phyloP scores from a whole-genome alignment of 2,888 invertebrate genomes.

The Nephrotoma guestfalica region DNA sequence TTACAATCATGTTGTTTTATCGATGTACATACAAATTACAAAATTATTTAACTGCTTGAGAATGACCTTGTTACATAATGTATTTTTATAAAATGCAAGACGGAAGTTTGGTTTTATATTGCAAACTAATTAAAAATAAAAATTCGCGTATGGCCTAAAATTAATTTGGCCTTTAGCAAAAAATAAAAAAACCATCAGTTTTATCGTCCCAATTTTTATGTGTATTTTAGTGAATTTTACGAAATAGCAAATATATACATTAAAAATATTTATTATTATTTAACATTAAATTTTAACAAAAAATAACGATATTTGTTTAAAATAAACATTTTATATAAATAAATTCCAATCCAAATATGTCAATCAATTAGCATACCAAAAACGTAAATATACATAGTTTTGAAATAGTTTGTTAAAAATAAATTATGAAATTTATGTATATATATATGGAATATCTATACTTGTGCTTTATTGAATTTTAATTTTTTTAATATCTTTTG shows the following conservation, averaged over 20 bases:
- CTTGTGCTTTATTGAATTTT: neutral
- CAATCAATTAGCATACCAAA: neutral
- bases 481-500: neutral
- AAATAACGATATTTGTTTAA: neutral
- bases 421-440: neutral
- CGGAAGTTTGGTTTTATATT: neutral
- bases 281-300: neutral
- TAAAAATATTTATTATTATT: neutral
- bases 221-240: neutral
- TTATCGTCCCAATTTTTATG: neutral
- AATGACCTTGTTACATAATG: neutral
- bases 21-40: neutral
- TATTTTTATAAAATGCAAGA: neutral
- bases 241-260: neutral
- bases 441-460: neutral
- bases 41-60: neutral
- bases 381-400: neutral
- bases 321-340: neutral
- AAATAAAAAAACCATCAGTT: neutral
- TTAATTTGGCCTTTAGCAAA: neutral
- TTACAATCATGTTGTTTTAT: neutral
- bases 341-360: neutral
- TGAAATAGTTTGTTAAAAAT: neutral
- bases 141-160: neutral
- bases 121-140: neutral